These are phyloP conservation scores for Amphipoea oculea DNA, from an alignment of 2,888 invertebrate genomes.

Conservation along the genomic window DNA sequence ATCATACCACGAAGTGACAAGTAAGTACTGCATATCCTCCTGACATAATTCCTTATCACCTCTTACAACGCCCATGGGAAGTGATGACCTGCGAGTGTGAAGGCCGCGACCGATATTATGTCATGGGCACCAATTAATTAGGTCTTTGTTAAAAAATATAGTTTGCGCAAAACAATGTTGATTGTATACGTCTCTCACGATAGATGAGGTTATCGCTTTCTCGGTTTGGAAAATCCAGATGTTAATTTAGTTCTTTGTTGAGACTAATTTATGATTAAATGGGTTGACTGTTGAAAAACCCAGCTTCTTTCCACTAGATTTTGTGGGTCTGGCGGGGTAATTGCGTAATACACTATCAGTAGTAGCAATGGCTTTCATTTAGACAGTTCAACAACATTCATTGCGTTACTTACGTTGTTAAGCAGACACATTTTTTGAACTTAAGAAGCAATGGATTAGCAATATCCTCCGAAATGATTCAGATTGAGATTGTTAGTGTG, in stretches of 20 bases:
- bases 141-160: constrained; percentile 13
- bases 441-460: too few relatives aligned
- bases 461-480: too few relatives aligned
- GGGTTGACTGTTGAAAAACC: not conserved
- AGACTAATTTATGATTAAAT: not conserved
- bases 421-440: too few relatives aligned
- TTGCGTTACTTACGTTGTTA: too few relatives aligned
- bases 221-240: constrained; percentile 30
- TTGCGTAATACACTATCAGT: too few relatives aligned
- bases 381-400: too few relatives aligned
- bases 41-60: constrained; percentile 53
- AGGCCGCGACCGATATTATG: constrained; percentile 39
- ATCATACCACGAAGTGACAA: not conserved
- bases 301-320: not conserved
- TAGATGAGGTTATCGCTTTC: constrained; percentile 41
- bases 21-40: constrained; percentile 25
- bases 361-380: too few relatives aligned
- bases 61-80: constrained; percentile 50
- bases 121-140: constrained; percentile 46
- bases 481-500: not conserved
- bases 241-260: not conserved
- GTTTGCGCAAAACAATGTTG: constrained; percentile 5
- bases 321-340: not conserved
- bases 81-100: constrained; percentile 49
- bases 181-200: constrained; percentile 5